Evolutionary conservation across 2,888 invertebrate genomes (phyloP), one percentile per base, ranked within the genome.

Genomic region (Apamea sordens): DNA sequence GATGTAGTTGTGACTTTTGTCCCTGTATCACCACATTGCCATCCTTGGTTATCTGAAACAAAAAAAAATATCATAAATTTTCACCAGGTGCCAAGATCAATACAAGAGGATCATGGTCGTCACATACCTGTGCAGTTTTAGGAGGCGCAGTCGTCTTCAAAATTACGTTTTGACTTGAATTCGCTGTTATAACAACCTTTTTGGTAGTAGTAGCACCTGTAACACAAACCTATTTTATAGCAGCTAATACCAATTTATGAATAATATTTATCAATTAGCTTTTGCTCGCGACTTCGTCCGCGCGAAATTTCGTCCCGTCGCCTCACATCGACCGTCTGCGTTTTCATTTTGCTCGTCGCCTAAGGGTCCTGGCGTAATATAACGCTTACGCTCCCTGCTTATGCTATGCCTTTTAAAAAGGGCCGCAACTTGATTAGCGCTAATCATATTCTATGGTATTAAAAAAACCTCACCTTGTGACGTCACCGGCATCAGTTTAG

Each of bases 401-500:
- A 36, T 67, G 67, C 15, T 8, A 21, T 32, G 6, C 18, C n/a
- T 41, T 67, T 4, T 41, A 41, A 41, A 41, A 6, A 13, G 41
- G 36, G 2, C 2, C 28, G 3, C n/a, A 36, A 21, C 41, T 21
- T n/a, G n/a, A n/a, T n/a, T n/a, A n/a, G n/a, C n/a, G 7, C 0
- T 1, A 53, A 41, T 11, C 2, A 76, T 18, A 50, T 4, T 41
- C 41, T 15, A 44, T 21, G 24, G 32, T 56, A n/a, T 10, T 36
- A 21, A 47, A 44, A 44, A n/a, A 24, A 8, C 2, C 84, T 84
- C 90, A 89, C 93, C 92, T 90, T 94, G 94, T 73, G 95, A 94
- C 32, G 98, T 97, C 11, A 98, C 97, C 21, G 98, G 98, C 83
- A 98, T 94, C 86, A 98, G 97, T 95, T 98, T 98, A 53, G 98